Evolutionary conservation across 92 coral and sea anemone genomes (phyloP), one percentile per base, ranked within the genome.

Genomic region (Plumapathes pennacea): DNA sequence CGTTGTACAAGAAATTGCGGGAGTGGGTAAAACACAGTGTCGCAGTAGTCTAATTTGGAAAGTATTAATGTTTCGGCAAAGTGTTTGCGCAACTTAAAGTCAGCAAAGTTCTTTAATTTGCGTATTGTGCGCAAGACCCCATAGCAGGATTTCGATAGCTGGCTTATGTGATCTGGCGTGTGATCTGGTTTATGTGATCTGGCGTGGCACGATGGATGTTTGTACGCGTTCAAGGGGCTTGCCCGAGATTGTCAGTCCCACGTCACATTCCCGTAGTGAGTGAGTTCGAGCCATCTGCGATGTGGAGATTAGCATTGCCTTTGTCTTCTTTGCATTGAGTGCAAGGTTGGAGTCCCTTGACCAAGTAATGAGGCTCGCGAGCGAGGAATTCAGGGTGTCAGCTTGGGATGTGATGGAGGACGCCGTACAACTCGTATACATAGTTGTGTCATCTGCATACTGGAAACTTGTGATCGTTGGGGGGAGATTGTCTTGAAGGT

Each of bases 281-380:
- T 71, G 78, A 3, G 23, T 50, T 1, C 56, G 59, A 8, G 78
- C 43, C 50, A 60, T 14, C 30, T 71, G 78, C 2, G 60, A 3
- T 20, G 78, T 71, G 2, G 72, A 60, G 17, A 70, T 26, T 4
- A 70, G 27, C 78, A 70, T 70, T 22, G 27, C 22, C 38, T 67
- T 21, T 8, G 75, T 67, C 38, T 67, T 67, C 42, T 49, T 55
- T 4, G 70, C 29, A 32, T 67, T 67, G 26, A 67, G 43, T 13
- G 67, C 54, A 5, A 67, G 53, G 46, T 53, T 57, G 5, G 70
- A 57, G n/a, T 26, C 19, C 20, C 29, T 15, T 38, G 75, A 57
- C 75, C 67, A 67, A 11, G 19, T 31, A 55, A 4, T 14, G 13
- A 25, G 46, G 32, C n/a, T n/a, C n/a, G n/a, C n/a, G n/a, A n/a